Base-by-base conservation (phyloP, 1,140 invertebrate genomes). In the Bombus impatiens region DNA sequence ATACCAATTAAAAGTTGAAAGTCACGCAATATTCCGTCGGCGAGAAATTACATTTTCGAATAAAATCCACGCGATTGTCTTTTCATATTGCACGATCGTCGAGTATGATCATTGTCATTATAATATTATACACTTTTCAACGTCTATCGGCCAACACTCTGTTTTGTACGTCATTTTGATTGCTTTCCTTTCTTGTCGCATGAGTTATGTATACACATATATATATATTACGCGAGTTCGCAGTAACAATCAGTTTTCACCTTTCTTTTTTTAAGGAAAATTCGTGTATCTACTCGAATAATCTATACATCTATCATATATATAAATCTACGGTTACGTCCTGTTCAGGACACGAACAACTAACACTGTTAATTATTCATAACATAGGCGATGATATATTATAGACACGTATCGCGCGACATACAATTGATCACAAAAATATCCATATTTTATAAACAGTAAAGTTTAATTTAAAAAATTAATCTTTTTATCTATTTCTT, bases 51-150 rank as follows among this genome's bases (percentile, higher is more conserved):
- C 59, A 13, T 70, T 8, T 40, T 28, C 59, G 0, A 32, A 44
- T 83, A 77, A 67, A 84, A 22, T 47, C n/a, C 42, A 78, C 22
- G n/a, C n/a, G 5, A 22, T 84, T 84, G 53, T 70, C 22, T 40
- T 76, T 53, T 76, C 25, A 70, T 59, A 78, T 84, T n/a, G 70
- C 75, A 78, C 13, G 65, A 78, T 78, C 65, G 32, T 77, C 35
- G 59, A 83, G 42, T 67, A 83, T 65, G 40, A 44, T 57, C 59
- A 62, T 62, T 62, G 5, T n/a, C 59, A n/a, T 62, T 32, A 47
- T 77, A 40, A 42, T 74, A 44, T 77, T 53, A 40, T 32, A 74
- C 25, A 68, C 42, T 59, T 25, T 32, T 28, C 28, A 78, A 84
- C 1, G 67, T 42, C 28, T 71, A 28, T 1, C 13, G 25, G 18